phyloP scores from a whole-genome alignment of 1,140 invertebrate genomes.

The Ips nitidus region DNA sequence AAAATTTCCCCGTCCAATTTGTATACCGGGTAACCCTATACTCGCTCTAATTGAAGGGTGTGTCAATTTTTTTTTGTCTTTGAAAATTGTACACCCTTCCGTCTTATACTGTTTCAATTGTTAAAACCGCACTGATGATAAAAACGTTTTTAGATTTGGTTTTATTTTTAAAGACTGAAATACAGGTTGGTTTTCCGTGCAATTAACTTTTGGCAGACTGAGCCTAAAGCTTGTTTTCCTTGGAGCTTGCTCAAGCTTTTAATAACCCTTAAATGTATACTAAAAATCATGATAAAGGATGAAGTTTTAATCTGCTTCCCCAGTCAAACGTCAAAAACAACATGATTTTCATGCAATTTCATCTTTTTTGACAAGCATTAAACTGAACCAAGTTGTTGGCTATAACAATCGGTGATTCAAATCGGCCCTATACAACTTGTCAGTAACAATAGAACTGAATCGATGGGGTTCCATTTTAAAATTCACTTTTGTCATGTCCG shows the following conservation, averaged over 20 bases:
- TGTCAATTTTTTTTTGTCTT: conserved; percentile 20
- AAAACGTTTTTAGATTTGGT: neutral
- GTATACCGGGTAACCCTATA: conserved; percentile 20
- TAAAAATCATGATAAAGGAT: too few species aligned
- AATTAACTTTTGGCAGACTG: neutral
- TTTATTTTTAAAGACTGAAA: neutral
- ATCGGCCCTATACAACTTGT: too few species aligned
- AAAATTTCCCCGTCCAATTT: neutral
- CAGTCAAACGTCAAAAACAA: too few species aligned
- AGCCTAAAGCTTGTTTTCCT: neutral
- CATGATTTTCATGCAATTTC: too few species aligned
- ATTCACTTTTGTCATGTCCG: conserved; percentile 26
- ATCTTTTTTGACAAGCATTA: too few species aligned
- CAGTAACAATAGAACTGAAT: conserved; percentile 6
- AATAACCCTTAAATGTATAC: neutral
- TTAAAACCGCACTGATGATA: conserved; percentile 2
- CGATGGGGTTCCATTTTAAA: conserved; percentile 27
- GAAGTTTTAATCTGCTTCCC: too few species aligned
- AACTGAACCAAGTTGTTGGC: too few species aligned
- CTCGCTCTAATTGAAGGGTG: conserved; percentile 26
- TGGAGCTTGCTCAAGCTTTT: neutral
- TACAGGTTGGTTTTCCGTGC: neutral
- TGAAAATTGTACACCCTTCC: conserved; percentile 22
- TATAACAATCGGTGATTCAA: too few species aligned
- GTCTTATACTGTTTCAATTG: conserved; percentile 8